Conservation (phyloP, 2,888 invertebrate genomes). For the Protonemura montana region DNA sequence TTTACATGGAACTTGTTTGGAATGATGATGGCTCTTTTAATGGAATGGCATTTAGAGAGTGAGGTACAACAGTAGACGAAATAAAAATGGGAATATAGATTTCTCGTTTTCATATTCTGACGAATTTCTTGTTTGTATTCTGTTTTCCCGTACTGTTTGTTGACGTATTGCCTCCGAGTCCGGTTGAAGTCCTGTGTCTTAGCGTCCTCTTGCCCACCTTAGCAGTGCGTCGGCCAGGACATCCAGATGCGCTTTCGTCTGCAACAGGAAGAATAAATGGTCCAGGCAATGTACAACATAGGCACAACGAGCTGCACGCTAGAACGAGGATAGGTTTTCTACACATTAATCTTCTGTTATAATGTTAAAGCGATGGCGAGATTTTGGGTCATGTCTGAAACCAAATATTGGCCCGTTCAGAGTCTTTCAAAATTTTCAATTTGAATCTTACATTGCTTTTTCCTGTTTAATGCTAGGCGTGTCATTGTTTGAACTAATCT, state of each 20-base stretch:
- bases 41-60: constrained; percentile 30
- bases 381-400: too few species aligned
- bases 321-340: too few species aligned
- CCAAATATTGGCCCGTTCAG: too few species aligned
- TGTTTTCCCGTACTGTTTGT: constrained; percentile 31
- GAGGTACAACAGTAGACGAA: constrained; percentile 50
- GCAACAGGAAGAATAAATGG: constrained; percentile 53
- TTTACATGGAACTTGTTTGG: background rate
- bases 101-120: constrained; percentile 42
- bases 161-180: background rate
- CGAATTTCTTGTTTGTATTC: constrained; percentile 31
- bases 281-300: too few species aligned
- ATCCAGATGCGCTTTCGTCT: constrained; percentile 96
- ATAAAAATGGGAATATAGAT: constrained; percentile 48
- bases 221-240: constrained; percentile 92
- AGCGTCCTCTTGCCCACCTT: constrained; percentile 94
- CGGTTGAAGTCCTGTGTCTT: constrained; percentile 56
- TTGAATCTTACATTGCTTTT: background rate
- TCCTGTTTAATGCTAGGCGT: background rate
- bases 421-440: too few species aligned
- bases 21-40: constrained; percentile 2
- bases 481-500: background rate
- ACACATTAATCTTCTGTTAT: too few species aligned
- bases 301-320: too few species aligned
- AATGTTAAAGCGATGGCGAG: too few species aligned